Evolutionary conservation across 2,797 vertebrate species (phyloP), one percentile per base, ranked within the genome.

Genomic region (Gambusia yucatana): DNA sequence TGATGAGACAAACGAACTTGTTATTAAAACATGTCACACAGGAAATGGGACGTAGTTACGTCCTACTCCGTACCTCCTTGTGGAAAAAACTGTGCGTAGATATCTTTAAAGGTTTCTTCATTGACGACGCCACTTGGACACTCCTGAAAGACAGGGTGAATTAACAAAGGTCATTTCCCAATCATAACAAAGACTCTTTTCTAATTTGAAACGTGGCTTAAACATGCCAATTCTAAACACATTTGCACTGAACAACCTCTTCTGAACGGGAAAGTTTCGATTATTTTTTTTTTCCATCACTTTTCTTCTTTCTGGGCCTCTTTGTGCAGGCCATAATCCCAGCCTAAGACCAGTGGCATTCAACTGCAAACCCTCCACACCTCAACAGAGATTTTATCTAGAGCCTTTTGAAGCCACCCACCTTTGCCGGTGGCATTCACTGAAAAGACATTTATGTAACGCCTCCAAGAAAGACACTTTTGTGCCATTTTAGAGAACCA

Each of bases 71-170:
- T 88, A 99, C 98, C 98, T 97, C 98, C 98, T 94, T 99, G 98
- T 65, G 98, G 98, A 93, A 99, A 99, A 94, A 99, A 99, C 94
- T 99, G 98, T 8, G 98, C 93, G 90, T 99, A 99, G 95, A 99
- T 99, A 86, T 97, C 98, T 95, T 99, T 99, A 94, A 99, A 99
- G 47, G 97, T 99, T 44, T 99, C 98, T 94, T 99, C 98, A 79
- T 99, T 99, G 94, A 99, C 98, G 88, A 99, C 96, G 89, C 98
- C 98, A 76, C 98, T 99, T 92, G 98, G 98, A 74, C 98, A 99
- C 94, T 99, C 98, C 98, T 99, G 92, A 72, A 90, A 94, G 77
- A 89, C 77, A 85, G 17, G 30, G 78, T 0, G 16, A 1, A 72
- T 82, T 13, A 4, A 44, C 9, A 77, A 3, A 20, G 22, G 43